phyloP scores from a whole-genome alignment of 2,888 invertebrate genomes.

The Apantesis nais region DNA sequence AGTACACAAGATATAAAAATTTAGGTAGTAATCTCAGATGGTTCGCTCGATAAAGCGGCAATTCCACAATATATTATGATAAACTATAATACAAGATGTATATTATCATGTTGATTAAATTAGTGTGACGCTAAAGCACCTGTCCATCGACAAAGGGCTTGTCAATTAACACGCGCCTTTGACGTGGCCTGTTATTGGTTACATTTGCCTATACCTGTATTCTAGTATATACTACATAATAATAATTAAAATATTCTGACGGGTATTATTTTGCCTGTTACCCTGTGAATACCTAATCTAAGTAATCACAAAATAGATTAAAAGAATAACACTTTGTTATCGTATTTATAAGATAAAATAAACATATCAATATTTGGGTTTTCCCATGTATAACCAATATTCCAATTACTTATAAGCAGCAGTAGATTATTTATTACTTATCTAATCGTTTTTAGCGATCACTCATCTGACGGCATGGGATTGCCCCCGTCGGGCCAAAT shows the following conservation, averaged over 20 bases:
- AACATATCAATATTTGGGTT: not conserved
- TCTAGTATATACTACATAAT: not conserved
- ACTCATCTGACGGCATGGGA: not conserved
- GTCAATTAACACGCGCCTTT: slow-evolving; percentile 26
- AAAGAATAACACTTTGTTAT: not conserved
- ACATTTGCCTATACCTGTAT: not conserved
- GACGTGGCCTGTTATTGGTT: slow-evolving; percentile 1
- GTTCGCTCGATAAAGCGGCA: not conserved
- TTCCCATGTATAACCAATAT: not conserved
- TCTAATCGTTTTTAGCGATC: not conserved
- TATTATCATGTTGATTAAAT: slow-evolving; percentile 33
- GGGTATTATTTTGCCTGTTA: not conserved
- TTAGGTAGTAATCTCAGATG: not conserved
- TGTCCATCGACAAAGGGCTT: slow-evolving; percentile 39
- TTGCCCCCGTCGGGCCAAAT: not conserved
- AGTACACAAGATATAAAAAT: not conserved
- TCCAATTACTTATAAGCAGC: not conserved
- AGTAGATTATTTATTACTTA: not conserved
- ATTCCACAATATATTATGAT: not conserved
- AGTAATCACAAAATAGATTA: not conserved
- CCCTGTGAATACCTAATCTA: not conserved
- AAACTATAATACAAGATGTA: not conserved
- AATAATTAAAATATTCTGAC: not conserved
- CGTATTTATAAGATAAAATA: not conserved
- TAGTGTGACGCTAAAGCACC: slow-evolving; percentile 35